Evolutionary conservation across 1,140 invertebrate genomes (phyloP).

Genomic region (Chionoecetes opilio): DNA sequence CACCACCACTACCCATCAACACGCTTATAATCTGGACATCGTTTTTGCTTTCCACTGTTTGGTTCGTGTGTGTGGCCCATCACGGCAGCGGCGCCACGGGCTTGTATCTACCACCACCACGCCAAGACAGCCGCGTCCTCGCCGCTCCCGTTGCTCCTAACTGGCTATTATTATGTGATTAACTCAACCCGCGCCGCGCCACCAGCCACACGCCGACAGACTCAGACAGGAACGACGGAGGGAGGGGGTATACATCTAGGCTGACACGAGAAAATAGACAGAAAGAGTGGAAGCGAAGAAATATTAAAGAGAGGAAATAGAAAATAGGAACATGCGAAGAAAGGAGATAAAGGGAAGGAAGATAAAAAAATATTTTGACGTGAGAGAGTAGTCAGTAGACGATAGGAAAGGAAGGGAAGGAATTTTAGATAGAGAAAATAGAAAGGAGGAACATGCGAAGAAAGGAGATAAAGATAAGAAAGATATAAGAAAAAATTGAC

Average conservation of each 20-base stretch:
- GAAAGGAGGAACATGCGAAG: no score
- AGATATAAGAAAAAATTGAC: background rate
- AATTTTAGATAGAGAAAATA: no score
- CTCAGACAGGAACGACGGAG: background rate
- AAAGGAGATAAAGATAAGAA: background rate
- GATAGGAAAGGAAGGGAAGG: no score
- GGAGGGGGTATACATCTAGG: background rate
- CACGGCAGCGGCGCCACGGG: background rate
- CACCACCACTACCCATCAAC: background rate
- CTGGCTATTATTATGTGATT: constrained; percentile 11
- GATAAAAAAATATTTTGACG: no score
- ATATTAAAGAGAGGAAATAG: no score
- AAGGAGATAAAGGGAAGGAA: no score
- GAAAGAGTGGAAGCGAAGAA: background rate
- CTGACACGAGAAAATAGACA: background rate
- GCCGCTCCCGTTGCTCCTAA: background rate
- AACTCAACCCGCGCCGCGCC: background rate
- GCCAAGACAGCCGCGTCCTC: background rate
- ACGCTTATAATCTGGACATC: background rate
- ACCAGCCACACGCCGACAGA: background rate
- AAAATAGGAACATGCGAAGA: no score
- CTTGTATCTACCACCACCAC: background rate
- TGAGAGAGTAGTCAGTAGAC: no score
- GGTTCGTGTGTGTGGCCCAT: background rate
- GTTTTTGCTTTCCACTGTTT: background rate